These are phyloP conservation scores for Carterocephalus palaemon DNA, from an alignment of 2,888 invertebrate species.

Conservation along the genomic window DNA sequence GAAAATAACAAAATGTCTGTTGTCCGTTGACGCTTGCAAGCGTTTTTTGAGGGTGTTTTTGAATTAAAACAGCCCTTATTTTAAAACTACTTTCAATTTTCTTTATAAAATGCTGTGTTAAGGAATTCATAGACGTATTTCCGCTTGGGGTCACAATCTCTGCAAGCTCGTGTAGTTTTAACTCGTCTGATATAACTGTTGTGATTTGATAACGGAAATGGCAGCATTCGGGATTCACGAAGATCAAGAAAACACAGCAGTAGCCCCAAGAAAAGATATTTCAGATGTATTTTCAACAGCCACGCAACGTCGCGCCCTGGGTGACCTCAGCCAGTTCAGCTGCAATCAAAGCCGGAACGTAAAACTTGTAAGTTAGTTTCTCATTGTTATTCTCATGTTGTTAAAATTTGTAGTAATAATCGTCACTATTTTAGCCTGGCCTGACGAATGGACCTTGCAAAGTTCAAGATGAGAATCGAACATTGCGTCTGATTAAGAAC, in stretches of 20 bases:
- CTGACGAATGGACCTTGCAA: slow-evolving; percentile 69
- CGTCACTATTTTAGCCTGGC: slow-evolving; percentile 49
- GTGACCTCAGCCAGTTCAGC: slow-evolving; percentile 80
- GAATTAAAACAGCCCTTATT: slow-evolving; percentile 40
- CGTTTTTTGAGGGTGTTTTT: slow-evolving; percentile 61
- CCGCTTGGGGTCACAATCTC: slow-evolving; percentile 46
- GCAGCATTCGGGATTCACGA: slow-evolving; percentile 87
- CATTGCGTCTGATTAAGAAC: slow-evolving; percentile 68
- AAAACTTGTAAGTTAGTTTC: slow-evolving; percentile 72
- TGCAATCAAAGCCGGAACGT: slow-evolving; percentile 73
- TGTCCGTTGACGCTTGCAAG: slow-evolving; percentile 68
- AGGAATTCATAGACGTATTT: slow-evolving; percentile 37
- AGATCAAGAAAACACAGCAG: slow-evolving; percentile 85
- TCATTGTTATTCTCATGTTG: slow-evolving; percentile 24
- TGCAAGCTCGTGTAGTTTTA: slow-evolving; percentile 42
- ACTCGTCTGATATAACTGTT: slow-evolving; percentile 44
- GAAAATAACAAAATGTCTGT: slow-evolving; percentile 68
- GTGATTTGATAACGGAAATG: slow-evolving; percentile 78
- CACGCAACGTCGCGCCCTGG: slow-evolving; percentile 82
- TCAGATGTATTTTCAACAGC: slow-evolving; percentile 64
- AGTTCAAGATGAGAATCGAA: slow-evolving; percentile 71
- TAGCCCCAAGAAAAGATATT: slow-evolving; percentile 75
- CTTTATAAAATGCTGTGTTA: slow-evolving; percentile 53
- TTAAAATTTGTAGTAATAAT: slow-evolving; percentile 23
- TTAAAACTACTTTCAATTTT: slow-evolving; percentile 49